Percentiles rank a stretch among this genome's conserved stretches.
Conservation (phyloP, 2,113 vertebrate genomes). For the Lichenostomus cassidix region DNA sequence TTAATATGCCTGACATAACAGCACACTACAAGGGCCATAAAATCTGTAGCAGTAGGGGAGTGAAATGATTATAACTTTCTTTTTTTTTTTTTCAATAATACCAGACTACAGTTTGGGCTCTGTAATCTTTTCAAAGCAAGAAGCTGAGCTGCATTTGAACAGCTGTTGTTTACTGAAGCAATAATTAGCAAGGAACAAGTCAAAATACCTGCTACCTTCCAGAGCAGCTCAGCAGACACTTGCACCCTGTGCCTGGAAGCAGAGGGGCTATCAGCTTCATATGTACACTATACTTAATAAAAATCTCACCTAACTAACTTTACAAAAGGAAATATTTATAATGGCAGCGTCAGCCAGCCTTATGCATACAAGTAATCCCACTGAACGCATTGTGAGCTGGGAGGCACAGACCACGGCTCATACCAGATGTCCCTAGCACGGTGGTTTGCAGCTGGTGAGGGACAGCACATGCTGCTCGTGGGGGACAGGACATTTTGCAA, state of each 20-base stretch:
- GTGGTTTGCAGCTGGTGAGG: background rate
- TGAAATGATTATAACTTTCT: conserved; percentile 53
- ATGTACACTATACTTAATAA: background rate
- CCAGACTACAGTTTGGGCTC: conserved; percentile 45
- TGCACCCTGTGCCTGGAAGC: background rate
- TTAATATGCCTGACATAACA: conserved; percentile 55
- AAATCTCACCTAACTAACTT: background rate
- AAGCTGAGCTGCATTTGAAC: conserved; percentile 47
- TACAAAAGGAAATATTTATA: background rate
- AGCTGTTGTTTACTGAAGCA: conserved; percentile 69
- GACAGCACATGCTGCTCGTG: background rate
- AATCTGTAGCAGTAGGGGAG: conserved; percentile 55
- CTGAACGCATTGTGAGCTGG: background rate
- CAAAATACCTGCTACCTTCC: conserved; percentile 26
- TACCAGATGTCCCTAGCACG: background rate
- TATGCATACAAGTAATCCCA: background rate
- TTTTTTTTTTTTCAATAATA: conserved; percentile 46
- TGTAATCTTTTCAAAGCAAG: conserved; percentile 63
- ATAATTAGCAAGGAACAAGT: conserved; percentile 40
- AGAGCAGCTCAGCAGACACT: background rate
- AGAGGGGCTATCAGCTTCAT: background rate
- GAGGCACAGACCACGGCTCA: background rate
- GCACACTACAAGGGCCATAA: conserved; percentile 36
- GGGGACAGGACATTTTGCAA: background rate
- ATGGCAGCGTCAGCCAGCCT: background rate